phyloP scores from a whole-genome alignment of 1,140 invertebrate genomes.

The Hypothenemus hampei region DNA sequence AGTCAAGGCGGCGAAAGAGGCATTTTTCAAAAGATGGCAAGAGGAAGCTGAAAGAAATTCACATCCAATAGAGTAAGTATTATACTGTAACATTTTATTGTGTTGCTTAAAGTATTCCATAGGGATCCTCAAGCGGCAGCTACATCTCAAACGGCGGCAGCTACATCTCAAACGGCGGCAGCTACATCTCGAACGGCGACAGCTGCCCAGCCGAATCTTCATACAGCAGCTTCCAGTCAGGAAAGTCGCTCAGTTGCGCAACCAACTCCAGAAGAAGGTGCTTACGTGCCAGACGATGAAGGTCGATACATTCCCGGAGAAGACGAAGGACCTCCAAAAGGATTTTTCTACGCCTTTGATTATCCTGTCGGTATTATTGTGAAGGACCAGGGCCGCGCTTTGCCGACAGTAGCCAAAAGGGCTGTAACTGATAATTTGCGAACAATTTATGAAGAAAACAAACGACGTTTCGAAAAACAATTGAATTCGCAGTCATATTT shows the following conservation, averaged over 20 bases:
- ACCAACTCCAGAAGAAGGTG: slow-evolving; percentile 3
- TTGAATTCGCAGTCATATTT: slow-evolving; percentile 6
- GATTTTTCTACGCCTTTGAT: slow-evolving; percentile 62
- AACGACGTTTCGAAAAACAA: slow-evolving; percentile 40
- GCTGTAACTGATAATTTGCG: slow-evolving; percentile 32
- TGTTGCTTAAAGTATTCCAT: no score
- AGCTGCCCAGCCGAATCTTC: no score
- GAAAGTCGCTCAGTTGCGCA: background rate
- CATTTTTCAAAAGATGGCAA: slow-evolving; percentile 57
- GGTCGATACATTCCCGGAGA: slow-evolving; percentile 32
- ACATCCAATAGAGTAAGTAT: slow-evolving; percentile 36
- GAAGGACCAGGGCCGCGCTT: slow-evolving; percentile 44
- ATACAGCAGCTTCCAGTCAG: no score
- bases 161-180: no score
- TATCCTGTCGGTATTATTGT: slow-evolving; percentile 58
- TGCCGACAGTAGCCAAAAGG: no score
- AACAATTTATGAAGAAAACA: slow-evolving; percentile 44
- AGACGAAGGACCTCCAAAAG: slow-evolving; percentile 55
- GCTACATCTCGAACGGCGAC: no score
- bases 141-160: no score
- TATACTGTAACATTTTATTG: no score
- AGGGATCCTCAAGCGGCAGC: no score
- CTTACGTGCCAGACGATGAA: slow-evolving; percentile 4
- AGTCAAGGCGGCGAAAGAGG: slow-evolving; percentile 56
- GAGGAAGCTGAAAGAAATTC: slow-evolving; percentile 53